Evolutionary conservation across 2,888 invertebrate species (phyloP).

Genomic region (Dendrolimus houi): DNA sequence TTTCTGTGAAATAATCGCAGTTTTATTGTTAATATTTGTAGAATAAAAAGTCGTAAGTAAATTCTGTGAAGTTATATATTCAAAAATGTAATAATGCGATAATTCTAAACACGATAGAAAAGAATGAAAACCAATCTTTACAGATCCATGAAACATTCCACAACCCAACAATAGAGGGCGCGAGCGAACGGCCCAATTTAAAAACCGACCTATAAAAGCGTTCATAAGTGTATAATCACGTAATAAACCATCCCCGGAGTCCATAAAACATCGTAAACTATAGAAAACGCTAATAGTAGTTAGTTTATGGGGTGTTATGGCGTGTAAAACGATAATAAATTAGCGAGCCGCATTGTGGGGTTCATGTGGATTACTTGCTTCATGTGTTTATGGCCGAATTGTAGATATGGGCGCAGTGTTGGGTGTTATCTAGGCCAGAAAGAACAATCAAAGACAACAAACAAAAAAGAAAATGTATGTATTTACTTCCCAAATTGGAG

Average conservation of each 20-base stretch:
- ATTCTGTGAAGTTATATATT: no score
- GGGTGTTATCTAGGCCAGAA: not conserved
- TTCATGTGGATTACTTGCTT: not conserved
- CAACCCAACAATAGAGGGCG: not conserved
- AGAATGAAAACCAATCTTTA: no score
- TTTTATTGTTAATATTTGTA: no score
- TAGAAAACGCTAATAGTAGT: slow-evolving; percentile 3
- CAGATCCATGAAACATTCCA: no score
- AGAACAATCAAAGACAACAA: not conserved
- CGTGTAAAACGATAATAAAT: slow-evolving; percentile 7
- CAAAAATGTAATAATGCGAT: no score
- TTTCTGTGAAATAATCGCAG: no score
- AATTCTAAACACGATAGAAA: no score
- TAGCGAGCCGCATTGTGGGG: slow-evolving; percentile 1
- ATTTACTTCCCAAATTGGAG: no score
- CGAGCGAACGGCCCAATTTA: not conserved
- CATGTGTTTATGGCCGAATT: not conserved
- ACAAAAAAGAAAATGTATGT: no score
- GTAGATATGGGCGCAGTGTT: not conserved
- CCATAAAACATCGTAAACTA: slow-evolving; percentile 3
- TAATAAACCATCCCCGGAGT: slow-evolving; percentile 2
- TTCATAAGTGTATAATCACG: slow-evolving; percentile 1
- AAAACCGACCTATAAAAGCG: not conserved
- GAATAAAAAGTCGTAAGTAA: no score
- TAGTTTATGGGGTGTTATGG: slow-evolving; percentile 8